phyloP scores from a whole-genome alignment of 1,140 invertebrate species.

The Drosophila willistoni region DNA sequence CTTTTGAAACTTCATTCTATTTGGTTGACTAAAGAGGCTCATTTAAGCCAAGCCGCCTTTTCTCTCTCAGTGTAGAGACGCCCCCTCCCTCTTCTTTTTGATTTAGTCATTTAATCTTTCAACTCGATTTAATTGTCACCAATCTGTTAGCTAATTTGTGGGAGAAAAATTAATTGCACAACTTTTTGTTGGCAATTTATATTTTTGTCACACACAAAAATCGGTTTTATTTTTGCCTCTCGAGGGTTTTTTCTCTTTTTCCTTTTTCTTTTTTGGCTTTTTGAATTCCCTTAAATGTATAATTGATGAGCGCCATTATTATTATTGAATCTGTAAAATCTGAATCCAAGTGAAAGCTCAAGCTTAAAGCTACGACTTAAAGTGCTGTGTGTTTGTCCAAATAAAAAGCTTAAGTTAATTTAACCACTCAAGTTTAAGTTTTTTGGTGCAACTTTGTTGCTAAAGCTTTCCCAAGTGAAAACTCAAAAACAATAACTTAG shows the following conservation, averaged over 20 bases:
- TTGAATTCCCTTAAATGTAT: slow-evolving; percentile 7
- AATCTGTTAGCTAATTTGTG: slow-evolving; percentile 33
- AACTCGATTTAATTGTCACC: neutral
- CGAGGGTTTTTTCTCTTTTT: neutral
- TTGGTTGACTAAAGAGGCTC: too few species aligned
- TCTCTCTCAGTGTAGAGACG: neutral
- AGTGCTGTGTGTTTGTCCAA: neutral
- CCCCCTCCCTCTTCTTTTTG: neutral
- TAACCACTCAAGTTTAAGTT: neutral
- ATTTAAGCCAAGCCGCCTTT: too few species aligned
- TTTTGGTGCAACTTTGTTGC: neutral
- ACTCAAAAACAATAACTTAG: too few species aligned
- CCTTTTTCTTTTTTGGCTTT: neutral
- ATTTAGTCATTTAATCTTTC: slow-evolving; percentile 44
- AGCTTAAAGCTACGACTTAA: neutral
- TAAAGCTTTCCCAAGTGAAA: neutral
- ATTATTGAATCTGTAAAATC: neutral
- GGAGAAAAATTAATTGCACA: slow-evolving; percentile 42
- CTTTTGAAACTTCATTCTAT: too few species aligned
- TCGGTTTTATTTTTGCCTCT: neutral
- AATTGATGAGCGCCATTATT: slow-evolving; percentile 15
- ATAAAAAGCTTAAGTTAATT: neutral
- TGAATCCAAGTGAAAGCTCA: neutral
- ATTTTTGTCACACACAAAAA: slow-evolving; percentile 26
- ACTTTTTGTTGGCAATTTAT: slow-evolving; percentile 45